A percentile compares a stretch with the other conserved stretches of the same genome.
Evolutionary conservation across 2,113 vertebrate species (phyloP).

Genomic region (Coturnix japonica): DNA sequence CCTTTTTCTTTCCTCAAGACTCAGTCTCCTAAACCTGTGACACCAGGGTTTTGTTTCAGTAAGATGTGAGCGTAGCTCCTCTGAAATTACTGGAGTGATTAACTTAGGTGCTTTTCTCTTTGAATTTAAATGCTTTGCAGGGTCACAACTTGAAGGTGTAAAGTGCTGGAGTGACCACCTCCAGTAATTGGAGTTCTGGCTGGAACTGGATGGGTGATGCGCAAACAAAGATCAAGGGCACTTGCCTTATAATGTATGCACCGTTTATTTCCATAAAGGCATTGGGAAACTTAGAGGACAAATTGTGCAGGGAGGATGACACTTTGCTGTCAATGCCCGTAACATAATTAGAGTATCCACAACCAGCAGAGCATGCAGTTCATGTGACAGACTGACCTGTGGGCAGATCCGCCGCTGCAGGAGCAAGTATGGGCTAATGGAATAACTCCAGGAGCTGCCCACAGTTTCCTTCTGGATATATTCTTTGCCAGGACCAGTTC

Average conservation of each 20-base stretch:
- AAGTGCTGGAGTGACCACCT: background rate
- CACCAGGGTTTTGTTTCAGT: background rate
- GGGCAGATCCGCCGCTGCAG: slow-evolving; percentile 23
- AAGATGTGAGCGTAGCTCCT: background rate
- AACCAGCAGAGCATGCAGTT: slow-evolving; percentile 47
- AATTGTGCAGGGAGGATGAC: background rate
- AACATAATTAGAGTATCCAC: slow-evolving; percentile 23
- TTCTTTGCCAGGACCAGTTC: background rate
- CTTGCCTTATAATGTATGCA: background rate
- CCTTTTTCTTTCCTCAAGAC: background rate
- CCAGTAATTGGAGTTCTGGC: background rate
- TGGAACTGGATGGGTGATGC: background rate
- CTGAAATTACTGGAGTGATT: background rate
- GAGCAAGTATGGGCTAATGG: slow-evolving; percentile 33
- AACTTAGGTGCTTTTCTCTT: background rate
- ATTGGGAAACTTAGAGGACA: slow-evolving; percentile 11
- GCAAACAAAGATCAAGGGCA: background rate
- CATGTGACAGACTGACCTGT: slow-evolving; percentile 41
- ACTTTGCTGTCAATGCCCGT: slow-evolving; percentile 24
- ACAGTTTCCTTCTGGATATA: slow-evolving; percentile 15
- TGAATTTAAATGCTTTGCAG: background rate
- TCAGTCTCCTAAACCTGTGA: background rate
- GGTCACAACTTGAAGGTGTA: background rate
- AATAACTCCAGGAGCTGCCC: background rate
- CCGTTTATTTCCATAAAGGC: slow-evolving; percentile 35